A percentile compares a stretch with the other conserved stretches of the same genome.
Conservation (phyloP, 2,888 invertebrate genomes). For the Cactoblastis cactorum region DNA sequence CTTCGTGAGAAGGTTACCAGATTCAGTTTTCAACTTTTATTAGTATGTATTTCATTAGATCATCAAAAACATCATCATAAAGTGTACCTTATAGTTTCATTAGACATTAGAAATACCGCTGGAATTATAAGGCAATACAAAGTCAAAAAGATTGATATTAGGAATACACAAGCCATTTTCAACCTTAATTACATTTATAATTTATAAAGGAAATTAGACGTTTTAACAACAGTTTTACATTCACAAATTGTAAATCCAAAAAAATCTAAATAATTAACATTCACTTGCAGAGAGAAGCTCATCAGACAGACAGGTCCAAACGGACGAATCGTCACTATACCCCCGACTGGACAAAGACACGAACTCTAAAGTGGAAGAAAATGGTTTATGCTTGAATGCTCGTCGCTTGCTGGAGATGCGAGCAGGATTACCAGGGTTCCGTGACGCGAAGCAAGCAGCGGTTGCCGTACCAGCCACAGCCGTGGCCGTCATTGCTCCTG, state of each 20-base stretch:
- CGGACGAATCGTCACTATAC: constrained; percentile 45
- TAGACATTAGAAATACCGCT: no score
- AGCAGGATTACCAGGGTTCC: constrained; percentile 27
- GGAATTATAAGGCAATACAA: no score
- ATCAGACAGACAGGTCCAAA: constrained; percentile 58
- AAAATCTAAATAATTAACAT: neutral
- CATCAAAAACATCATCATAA: no score
- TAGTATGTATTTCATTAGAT: no score
- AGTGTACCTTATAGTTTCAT: no score
- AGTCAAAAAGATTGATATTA: no score
- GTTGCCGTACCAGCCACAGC: constrained; percentile 17
- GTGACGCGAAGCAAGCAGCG: constrained; percentile 14
- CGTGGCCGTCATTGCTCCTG: constrained; percentile 25
- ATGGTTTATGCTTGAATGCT: constrained; percentile 36
- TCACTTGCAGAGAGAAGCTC: constrained; percentile 42
- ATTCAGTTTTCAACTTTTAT: no score
- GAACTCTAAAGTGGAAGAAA: constrained; percentile 14
- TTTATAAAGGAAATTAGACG: no score
- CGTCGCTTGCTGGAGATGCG: constrained; percentile 34
- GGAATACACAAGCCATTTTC: no score
- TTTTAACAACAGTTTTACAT: neutral
- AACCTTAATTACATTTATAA: no score
- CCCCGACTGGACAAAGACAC: constrained; percentile 22
- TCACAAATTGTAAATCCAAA: neutral
- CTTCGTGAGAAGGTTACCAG: no score